phyloP scores from a whole-genome alignment of 2,797 vertebrate species.

The Ateles fusciceps region DNA sequence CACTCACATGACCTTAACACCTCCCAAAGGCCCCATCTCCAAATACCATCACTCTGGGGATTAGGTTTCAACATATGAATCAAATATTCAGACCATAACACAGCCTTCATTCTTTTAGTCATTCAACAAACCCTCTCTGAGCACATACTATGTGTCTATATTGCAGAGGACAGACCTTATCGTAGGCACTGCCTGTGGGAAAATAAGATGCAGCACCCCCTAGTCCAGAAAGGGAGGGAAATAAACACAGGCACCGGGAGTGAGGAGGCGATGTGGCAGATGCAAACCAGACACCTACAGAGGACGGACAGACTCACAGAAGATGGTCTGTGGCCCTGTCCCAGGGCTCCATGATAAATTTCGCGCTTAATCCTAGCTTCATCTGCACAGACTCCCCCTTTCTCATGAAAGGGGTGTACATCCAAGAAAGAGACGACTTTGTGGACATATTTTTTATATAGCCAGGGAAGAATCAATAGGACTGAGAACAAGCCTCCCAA shows the following conservation, averaged over 20 bases:
- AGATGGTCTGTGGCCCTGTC: background rate
- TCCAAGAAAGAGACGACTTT: background rate
- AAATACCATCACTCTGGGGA: background rate
- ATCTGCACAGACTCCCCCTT: background rate
- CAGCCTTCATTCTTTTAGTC: background rate
- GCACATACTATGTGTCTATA: background rate
- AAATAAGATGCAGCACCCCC: background rate
- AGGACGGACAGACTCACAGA: background rate
- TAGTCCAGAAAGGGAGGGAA: background rate
- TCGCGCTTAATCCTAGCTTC: background rate
- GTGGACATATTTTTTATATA: background rate
- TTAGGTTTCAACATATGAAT: background rate
- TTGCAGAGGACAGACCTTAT: background rate
- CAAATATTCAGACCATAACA: background rate
- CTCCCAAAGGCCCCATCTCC: background rate
- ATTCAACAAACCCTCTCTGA: background rate
- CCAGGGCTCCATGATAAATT: background rate
- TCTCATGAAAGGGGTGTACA: background rate
- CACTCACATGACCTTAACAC: background rate
- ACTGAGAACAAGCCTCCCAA: background rate
- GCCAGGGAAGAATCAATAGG: background rate
- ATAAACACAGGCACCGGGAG: too few species aligned
- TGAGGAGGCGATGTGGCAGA: background rate
- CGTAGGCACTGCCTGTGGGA: background rate
- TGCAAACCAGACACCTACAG: accelerated